Conservation (phyloP, 2,888 invertebrate genomes). For the Drosophila seclusa region DNA sequence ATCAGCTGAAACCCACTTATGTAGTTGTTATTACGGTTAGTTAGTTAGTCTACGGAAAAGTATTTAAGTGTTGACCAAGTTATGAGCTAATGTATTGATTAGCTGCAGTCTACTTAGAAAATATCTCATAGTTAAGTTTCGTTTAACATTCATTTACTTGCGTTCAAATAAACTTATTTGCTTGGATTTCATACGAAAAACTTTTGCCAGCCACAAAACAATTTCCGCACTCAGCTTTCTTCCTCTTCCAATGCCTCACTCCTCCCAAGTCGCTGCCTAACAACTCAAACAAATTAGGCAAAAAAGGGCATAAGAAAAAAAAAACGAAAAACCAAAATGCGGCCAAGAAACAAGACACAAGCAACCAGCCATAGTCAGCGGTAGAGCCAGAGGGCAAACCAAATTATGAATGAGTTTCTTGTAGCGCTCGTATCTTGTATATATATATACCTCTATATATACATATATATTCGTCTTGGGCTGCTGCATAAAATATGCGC, state of each 20-base stretch:
- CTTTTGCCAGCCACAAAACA: constrained; percentile 73
- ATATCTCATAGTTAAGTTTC: constrained; percentile 58
- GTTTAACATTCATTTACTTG: constrained; percentile 73
- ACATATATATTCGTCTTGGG: constrained; percentile 9
- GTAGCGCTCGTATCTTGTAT: constrained; percentile 34
- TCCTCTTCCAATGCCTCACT: constrained; percentile 1
- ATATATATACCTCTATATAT: constrained; percentile 24
- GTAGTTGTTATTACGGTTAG: constrained; percentile 9
- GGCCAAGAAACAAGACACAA: constrained; percentile 30
- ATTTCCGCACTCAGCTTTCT: constrained; percentile 57
- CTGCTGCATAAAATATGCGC: constrained; percentile 75
- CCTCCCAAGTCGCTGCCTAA: constrained; percentile 40
- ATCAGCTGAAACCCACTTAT: constrained; percentile 7
- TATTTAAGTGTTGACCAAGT: constrained; percentile 34
- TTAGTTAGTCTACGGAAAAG: constrained; percentile 10
- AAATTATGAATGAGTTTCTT: constrained; percentile 62
- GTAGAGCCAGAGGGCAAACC: constrained; percentile 41
- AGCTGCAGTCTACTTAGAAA: constrained; percentile 33
- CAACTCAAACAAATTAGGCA: constrained; percentile 72
- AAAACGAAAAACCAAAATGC: constrained; percentile 7
- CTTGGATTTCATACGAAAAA: constrained; percentile 71
- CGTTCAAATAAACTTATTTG: constrained; percentile 60
- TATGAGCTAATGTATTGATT: constrained; percentile 65
- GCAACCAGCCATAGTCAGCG: constrained; percentile 23
- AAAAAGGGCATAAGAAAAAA: constrained; percentile 23